phyloP scores from a whole-genome alignment of 2,888 invertebrate species.

The Boloria selene region DNA sequence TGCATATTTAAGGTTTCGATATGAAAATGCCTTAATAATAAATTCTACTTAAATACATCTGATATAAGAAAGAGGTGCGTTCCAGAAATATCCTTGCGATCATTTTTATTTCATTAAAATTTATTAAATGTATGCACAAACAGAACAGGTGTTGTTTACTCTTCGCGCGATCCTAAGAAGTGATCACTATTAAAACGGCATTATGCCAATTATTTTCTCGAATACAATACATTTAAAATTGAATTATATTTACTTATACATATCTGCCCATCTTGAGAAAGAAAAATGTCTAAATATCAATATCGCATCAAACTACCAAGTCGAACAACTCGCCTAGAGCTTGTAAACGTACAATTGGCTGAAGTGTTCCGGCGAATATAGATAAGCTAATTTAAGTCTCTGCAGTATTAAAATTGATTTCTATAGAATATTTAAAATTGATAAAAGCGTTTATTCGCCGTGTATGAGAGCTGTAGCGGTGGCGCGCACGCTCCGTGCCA shows the following conservation, averaged over 20 bases:
- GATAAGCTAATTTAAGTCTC: conserved; percentile 43
- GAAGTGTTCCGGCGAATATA: conserved; percentile 23
- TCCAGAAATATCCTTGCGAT: not conserved
- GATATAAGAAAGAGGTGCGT: not conserved
- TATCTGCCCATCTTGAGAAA: too few relatives aligned
- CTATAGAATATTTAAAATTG: conserved; percentile 52
- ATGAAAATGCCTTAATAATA: not conserved
- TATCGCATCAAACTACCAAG: not conserved
- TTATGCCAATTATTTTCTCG: too few relatives aligned
- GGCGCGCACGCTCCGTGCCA: conserved; percentile 68
- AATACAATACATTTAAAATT: too few relatives aligned
- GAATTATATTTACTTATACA: too few relatives aligned
- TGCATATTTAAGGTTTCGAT: conserved; percentile 11
- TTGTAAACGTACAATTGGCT: conserved; percentile 33
- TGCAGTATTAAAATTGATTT: conserved; percentile 45
- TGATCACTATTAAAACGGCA: too few relatives aligned
- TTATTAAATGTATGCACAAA: too few relatives aligned
- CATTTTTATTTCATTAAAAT: too few relatives aligned
- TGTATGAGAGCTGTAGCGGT: conserved; percentile 48
- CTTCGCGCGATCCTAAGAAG: too few relatives aligned
- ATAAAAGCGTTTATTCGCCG: conserved; percentile 48
- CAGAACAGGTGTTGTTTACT: too few relatives aligned
- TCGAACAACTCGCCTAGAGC: not conserved
- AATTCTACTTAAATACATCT: not conserved
- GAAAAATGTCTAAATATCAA: too few relatives aligned